These are phyloP conservation scores for Megaceryle maxima DNA, from an alignment of 2,113 vertebrate species.

Conservation along the genomic window DNA sequence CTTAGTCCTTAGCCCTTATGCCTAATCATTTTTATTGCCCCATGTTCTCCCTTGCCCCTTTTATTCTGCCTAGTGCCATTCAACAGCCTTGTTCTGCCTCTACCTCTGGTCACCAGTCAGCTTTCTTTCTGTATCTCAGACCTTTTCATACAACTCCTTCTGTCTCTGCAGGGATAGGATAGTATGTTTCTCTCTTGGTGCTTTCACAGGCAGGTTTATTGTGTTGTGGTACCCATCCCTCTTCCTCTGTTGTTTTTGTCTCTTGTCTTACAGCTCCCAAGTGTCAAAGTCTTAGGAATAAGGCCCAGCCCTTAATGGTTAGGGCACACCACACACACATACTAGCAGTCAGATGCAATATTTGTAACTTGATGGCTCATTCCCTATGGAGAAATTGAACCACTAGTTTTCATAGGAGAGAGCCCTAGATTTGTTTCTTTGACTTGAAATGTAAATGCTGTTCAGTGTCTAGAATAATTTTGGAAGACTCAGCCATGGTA, in stretches of 20 bases:
- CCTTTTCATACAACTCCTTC: not conserved
- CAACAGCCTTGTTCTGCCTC: not conserved
- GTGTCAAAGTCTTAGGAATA: not conserved
- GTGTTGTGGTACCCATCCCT: not conserved
- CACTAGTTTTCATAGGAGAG: not conserved
- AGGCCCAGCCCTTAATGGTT: not conserved
- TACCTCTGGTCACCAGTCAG: not conserved
- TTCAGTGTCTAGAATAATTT: not conserved
- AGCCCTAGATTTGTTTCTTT: not conserved
- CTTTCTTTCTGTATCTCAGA: not conserved
- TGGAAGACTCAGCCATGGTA: not conserved
- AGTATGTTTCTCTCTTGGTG: not conserved
- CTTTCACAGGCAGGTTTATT: not conserved
- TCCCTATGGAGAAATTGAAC: not conserved
- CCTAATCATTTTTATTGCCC: not conserved
- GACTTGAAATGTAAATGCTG: not conserved
- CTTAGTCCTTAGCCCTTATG: not conserved
- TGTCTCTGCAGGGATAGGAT: not conserved
- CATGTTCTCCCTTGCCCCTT: not conserved
- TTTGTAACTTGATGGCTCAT: not conserved
- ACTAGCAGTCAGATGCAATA: not conserved
- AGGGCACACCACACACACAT: not conserved
- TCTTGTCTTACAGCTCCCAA: not conserved
- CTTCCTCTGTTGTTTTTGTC: not conserved
- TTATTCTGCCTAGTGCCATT: not conserved